A percentile compares a stretch with the other conserved stretches of the same genome.
Conservation (phyloP, 2,888 invertebrate species). For the Pristionchus arcanus region DNA sequence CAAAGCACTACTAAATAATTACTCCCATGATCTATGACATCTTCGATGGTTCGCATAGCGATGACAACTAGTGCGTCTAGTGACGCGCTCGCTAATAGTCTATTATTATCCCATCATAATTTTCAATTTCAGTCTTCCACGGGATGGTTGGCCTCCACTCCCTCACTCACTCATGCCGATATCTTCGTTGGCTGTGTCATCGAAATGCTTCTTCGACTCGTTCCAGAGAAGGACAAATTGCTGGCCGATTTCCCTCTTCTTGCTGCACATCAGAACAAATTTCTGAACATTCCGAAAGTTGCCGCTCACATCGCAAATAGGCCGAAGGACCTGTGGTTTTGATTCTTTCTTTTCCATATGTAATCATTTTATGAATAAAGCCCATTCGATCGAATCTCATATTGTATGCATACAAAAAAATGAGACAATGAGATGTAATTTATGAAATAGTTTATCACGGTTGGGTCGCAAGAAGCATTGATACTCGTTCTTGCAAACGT, state of each 20-base stretch:
- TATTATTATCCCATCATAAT: too few relatives aligned
- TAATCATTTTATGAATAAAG: background rate
- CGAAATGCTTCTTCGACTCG: conserved; percentile 18
- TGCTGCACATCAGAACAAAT: background rate
- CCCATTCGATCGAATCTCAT: background rate
- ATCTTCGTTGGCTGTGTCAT: conserved; percentile 32
- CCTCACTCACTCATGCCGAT: conserved; percentile 40
- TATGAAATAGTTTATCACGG: background rate
- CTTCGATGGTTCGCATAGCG: too few relatives aligned
- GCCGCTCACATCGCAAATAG: conserved; percentile 14
- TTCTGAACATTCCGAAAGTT: background rate
- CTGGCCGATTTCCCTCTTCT: background rate
- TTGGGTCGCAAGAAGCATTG: background rate
- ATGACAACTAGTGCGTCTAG: too few relatives aligned
- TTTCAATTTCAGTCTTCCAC: background rate
- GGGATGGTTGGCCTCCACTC: conserved; percentile 4
- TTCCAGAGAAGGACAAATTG: background rate
- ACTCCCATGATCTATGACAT: too few relatives aligned
- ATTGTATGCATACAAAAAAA: background rate
- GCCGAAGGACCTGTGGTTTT: conserved; percentile 27
- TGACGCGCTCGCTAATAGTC: too few relatives aligned
- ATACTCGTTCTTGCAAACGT: background rate
- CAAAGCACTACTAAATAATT: too few relatives aligned
- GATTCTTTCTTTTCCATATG: background rate
- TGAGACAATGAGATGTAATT: background rate